Conservation (phyloP, 2,888 invertebrate species). For the Nowickia ferox region DNA sequence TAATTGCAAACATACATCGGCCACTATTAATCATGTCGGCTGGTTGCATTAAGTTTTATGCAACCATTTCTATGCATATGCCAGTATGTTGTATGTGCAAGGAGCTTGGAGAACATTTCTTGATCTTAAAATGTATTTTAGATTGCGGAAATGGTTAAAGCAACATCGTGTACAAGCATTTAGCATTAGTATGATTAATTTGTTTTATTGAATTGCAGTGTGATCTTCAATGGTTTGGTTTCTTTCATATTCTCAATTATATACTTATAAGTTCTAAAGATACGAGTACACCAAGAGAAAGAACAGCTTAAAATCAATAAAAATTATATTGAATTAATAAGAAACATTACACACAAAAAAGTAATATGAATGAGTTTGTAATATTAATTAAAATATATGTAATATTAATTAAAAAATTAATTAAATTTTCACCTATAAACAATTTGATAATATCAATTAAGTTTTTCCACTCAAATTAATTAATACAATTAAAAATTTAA, state of each 20-base stretch:
- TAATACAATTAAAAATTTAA: too few relatives aligned
- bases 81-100: not conserved
- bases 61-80: slow-evolving; percentile 18
- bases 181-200: slow-evolving; percentile 68
- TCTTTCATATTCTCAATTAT: slow-evolving; percentile 13
- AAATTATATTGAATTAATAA: too few relatives aligned
- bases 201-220: slow-evolving; percentile 55
- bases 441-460: too few relatives aligned
- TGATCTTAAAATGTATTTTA: slow-evolving; percentile 68
- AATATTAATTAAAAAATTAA: too few relatives aligned
- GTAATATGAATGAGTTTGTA: too few relatives aligned
- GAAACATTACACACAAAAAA: too few relatives aligned
- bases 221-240: slow-evolving; percentile 29
- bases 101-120: slow-evolving; percentile 28
- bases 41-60: slow-evolving; percentile 51
- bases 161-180: slow-evolving; percentile 44
- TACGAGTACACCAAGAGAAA: too few relatives aligned
- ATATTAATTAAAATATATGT: too few relatives aligned
- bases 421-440: too few relatives aligned
- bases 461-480: too few relatives aligned
- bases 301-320: too few relatives aligned
- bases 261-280: not conserved
- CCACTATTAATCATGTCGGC: slow-evolving; percentile 68
- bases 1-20: slow-evolving; percentile 70
- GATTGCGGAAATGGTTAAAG: slow-evolving; percentile 67